phyloP scores from a whole-genome alignment of 2,797 vertebrate species.

The Pantherophis vulpinus region DNA sequence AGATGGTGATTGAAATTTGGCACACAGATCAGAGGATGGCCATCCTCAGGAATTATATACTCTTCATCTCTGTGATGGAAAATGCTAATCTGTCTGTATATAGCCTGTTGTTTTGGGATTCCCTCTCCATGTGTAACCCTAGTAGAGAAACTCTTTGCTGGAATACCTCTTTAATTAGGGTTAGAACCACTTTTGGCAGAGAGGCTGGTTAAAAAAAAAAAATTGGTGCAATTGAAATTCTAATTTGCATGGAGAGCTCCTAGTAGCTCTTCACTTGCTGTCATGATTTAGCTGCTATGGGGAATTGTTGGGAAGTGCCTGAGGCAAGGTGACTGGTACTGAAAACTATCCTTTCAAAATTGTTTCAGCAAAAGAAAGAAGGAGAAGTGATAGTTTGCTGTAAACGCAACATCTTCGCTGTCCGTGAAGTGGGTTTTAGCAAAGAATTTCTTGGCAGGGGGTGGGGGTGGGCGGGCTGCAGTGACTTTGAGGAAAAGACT shows the following conservation, averaged over 20 bases:
- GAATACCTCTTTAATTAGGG: slow-evolving; percentile 48
- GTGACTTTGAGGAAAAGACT: slow-evolving; percentile 24
- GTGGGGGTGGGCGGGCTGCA: background rate
- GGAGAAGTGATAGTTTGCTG: slow-evolving; percentile 32
- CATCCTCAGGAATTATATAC: slow-evolving; percentile 57
- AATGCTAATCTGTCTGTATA: slow-evolving; percentile 62
- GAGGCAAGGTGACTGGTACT: slow-evolving; percentile 1
- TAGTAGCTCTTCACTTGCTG: slow-evolving; percentile 55
- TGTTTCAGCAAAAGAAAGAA: slow-evolving; percentile 31
- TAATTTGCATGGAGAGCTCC: slow-evolving; percentile 43
- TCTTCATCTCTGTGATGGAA: slow-evolving; percentile 51
- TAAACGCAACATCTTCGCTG: slow-evolving; percentile 4
- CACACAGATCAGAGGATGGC: slow-evolving; percentile 53
- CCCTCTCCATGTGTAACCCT: slow-evolving; percentile 51
- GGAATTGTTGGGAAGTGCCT: slow-evolving; percentile 55
- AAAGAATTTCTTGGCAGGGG: background rate
- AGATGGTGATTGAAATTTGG: slow-evolving; percentile 55
- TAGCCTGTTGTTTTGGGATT: slow-evolving; percentile 67
- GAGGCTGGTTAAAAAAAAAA: slow-evolving; percentile 41
- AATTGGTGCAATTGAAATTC: slow-evolving; percentile 48
- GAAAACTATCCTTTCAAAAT: slow-evolving; percentile 10
- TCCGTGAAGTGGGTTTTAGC: slow-evolving; percentile 9
- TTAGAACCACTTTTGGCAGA: slow-evolving; percentile 55
- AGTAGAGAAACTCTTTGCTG: slow-evolving; percentile 50
- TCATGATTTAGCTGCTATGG: slow-evolving; percentile 55